Evolutionary conservation across 2,888 invertebrate genomes (phyloP), one percentile per base, ranked within the genome.

Genomic region (Leptinotarsa peninsularis): DNA sequence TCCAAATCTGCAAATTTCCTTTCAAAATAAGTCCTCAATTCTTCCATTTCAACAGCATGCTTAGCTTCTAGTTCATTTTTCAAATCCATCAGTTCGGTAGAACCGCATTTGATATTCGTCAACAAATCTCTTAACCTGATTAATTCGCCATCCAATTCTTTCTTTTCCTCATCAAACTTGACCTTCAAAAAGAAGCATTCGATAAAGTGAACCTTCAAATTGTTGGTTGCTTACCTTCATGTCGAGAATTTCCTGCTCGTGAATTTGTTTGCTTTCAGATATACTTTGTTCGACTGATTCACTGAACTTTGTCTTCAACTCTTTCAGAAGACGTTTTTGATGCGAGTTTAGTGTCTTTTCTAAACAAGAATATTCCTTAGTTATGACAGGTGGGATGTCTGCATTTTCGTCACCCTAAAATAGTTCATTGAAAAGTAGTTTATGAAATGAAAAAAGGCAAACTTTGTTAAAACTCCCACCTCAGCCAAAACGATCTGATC

Each of bases 1-100:
- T 94, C 94, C 87, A 95, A 91, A 82, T 95, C 94, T 0, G 93
- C 91, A 85, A 95, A 95, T 85, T 94, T 95, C 83, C 93, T 91
- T 84, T 95, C 95, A 84, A 95, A 95, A 84, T 95, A 95, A 14
- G 91, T 93, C 66, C 95, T 90, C 72, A 95, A 86, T 84, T 95
- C 93, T 86, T 94, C 94, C 93, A 95, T 93, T 86, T 95, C 94
- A 78, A 91, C 92, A 52, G 92, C 90, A 87, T 95, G 94, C 82
- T 92, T 92, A 4, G 88, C 84, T 72, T 92, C 92, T 49, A 94
- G 86, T 82, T 94, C 94, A 49, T 89, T 87, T 72, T 91, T 89
- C 63, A 93, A 81, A 18, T 90, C 89, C 15, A 90, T 89, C 23
- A 93, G 86, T 75, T 91, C 91, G 0, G 89, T 89, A 73, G 90